Conservation (phyloP, 2,113 vertebrate species). For the Cygnus atratus region DNA sequence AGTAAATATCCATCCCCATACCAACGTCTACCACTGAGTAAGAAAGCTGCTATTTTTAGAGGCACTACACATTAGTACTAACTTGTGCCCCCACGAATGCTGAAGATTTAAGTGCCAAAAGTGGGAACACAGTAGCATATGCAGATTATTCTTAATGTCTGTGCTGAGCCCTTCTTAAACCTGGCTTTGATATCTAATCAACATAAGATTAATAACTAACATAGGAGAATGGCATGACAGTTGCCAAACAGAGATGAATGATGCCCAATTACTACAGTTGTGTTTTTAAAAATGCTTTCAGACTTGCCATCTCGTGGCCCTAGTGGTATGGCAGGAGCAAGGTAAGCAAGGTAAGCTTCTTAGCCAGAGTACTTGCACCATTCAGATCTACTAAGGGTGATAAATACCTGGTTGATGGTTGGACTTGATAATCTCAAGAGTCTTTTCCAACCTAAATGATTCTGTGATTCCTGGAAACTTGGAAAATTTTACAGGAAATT, state of each 20-base stretch:
- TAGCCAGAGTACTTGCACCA: neutral
- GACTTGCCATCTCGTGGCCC: neutral
- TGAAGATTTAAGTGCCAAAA: neutral
- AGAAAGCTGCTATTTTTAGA: neutral
- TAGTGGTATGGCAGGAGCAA: neutral
- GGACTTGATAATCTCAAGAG: neutral
- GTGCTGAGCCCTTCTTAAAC: neutral
- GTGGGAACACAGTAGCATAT: neutral
- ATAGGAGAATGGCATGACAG: neutral
- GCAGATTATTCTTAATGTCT: neutral
- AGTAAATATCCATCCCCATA: neutral
- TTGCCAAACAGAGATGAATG: neutral
- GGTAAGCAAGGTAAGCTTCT: conserved; percentile 21
- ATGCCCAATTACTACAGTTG: neutral
- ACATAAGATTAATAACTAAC: neutral
- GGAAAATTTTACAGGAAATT: neutral
- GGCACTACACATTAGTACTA: too few species aligned
- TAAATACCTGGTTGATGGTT: neutral
- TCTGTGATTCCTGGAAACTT: neutral
- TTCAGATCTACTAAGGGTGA: neutral
- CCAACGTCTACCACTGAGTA: neutral
- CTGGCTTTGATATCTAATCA: neutral
- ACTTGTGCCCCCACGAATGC: neutral
- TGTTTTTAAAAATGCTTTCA: neutral
- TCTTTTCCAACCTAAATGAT: neutral